Percentiles rank a stretch among this genome's conserved stretches.
These are phyloP conservation scores for Botrylloides violaceus DNA, from an alignment of 23 tunicate species.

Conservation along the genomic window DNA sequence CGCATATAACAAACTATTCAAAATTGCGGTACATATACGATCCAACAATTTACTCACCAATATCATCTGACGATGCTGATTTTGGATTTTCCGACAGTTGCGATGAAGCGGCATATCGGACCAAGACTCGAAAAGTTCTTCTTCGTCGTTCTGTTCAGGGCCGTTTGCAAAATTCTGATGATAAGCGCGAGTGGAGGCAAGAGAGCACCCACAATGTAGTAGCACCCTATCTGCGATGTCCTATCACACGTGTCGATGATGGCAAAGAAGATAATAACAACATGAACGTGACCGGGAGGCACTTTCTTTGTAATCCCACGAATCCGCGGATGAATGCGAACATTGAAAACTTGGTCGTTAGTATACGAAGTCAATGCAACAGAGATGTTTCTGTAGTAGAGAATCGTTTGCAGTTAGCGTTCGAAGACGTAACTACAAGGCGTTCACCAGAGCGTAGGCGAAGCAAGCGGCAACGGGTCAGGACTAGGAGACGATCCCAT, in stretches of 20 bases:
- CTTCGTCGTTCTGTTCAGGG: background rate
- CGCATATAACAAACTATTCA: constrained; percentile 7
- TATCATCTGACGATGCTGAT: constrained; percentile 16
- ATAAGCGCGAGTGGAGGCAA: background rate
- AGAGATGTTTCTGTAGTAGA: background rate
- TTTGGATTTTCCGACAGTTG: background rate
- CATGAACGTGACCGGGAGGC: background rate
- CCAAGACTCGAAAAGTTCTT: background rate
- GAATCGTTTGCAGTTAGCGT: no score
- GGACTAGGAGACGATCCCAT: background rate
- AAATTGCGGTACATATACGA: background rate
- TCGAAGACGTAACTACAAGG: no score
- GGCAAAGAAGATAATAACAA: background rate
- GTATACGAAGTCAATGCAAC: constrained; percentile 5
- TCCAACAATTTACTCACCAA: constrained; percentile 3
- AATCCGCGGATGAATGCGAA: background rate
- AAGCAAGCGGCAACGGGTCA: no score
- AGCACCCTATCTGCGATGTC: background rate
- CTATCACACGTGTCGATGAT: background rate
- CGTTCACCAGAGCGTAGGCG: no score
- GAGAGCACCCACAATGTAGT: background rate
- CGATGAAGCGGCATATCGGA: background rate
- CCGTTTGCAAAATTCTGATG: background rate
- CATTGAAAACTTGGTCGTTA: constrained; percentile 10
- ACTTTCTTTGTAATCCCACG: background rate